A percentile compares a stretch with the other conserved stretches of the same genome.
Conservation (phyloP, 30 jellyfish, hydroid and myxozoan species). For the Euphysa ruthae region DNA sequence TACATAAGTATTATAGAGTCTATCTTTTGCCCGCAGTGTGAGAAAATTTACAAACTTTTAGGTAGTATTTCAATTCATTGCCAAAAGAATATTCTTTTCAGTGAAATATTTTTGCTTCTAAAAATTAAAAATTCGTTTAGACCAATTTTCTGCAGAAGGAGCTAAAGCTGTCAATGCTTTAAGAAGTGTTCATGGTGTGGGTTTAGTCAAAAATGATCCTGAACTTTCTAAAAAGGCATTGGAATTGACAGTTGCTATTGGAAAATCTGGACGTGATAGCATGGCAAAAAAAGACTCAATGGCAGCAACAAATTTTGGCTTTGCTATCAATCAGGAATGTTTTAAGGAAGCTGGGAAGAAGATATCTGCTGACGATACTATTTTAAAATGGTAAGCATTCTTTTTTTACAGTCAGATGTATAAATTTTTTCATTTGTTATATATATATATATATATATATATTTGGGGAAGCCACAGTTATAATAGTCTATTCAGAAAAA, state of each 20-base stretch:
- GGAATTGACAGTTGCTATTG: constrained; percentile 18
- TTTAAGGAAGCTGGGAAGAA: constrained; percentile 26
- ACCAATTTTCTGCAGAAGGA: constrained; percentile 15
- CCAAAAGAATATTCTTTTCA: not conserved
- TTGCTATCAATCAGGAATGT: constrained; percentile 52
- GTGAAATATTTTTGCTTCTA: not conserved
- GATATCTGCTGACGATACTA: constrained; percentile 58
- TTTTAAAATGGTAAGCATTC: constrained; percentile 74
- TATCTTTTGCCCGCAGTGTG: too few species aligned
- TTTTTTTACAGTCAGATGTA: too few species aligned
- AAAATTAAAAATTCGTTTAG: not conserved
- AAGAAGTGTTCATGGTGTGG: constrained; percentile 33
- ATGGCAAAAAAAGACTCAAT: constrained; percentile 19
- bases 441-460: too few species aligned
- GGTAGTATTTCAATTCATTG: too few species aligned
- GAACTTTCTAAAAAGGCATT: constrained; percentile 14
- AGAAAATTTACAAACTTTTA: too few species aligned
- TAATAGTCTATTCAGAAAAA: too few species aligned
- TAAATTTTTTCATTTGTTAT: too few species aligned
- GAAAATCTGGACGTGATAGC: constrained; percentile 14
- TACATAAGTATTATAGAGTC: too few species aligned
- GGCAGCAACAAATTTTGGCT: constrained; percentile 38
- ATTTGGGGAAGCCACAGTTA: too few species aligned
- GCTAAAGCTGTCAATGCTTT: constrained; percentile 43
- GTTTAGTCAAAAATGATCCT: not conserved